These are phyloP conservation scores for Fulmarus glacialis DNA, from an alignment of 2,113 vertebrate genomes.

Conservation along the genomic window DNA sequence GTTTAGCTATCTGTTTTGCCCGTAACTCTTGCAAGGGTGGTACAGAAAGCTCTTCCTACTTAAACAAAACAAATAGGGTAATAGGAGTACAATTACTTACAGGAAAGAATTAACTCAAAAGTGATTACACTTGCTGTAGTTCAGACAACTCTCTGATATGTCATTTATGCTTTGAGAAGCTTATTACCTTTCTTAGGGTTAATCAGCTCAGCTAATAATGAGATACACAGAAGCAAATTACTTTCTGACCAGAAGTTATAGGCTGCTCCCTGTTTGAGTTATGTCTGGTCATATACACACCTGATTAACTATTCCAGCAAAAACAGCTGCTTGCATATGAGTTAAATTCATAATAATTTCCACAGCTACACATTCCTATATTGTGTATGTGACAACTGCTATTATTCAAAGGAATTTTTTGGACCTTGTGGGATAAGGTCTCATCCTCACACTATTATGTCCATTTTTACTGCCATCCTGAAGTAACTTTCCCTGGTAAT, in stretches of 20 bases:
- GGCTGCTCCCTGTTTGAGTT: neutral
- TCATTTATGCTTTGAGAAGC: neutral
- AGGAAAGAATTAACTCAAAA: neutral
- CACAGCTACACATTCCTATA: rapidly evolving
- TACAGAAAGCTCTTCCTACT: neutral
- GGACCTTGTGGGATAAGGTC: neutral
- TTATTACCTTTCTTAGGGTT: neutral
- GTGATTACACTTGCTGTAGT: rapidly evolving
- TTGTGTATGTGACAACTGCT: rapidly evolving
- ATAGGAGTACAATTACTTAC: neutral
- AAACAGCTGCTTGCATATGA: neutral
- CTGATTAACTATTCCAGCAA: neutral
- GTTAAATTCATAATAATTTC: neutral
- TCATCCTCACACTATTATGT: neutral
- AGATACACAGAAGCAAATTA: neutral
- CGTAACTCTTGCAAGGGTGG: neutral
- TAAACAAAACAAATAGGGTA: neutral
- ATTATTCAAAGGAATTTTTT: neutral
- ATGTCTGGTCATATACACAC: neutral
- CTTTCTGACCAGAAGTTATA: neutral
- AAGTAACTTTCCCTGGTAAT: neutral
- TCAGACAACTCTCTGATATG: neutral
- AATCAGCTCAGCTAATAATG: neutral
- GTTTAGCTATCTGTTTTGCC: neutral
- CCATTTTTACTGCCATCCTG: neutral